phyloP scores from a whole-genome alignment of 53 echinoderm and acorn worm genomes.

The Luidia sarsii region DNA sequence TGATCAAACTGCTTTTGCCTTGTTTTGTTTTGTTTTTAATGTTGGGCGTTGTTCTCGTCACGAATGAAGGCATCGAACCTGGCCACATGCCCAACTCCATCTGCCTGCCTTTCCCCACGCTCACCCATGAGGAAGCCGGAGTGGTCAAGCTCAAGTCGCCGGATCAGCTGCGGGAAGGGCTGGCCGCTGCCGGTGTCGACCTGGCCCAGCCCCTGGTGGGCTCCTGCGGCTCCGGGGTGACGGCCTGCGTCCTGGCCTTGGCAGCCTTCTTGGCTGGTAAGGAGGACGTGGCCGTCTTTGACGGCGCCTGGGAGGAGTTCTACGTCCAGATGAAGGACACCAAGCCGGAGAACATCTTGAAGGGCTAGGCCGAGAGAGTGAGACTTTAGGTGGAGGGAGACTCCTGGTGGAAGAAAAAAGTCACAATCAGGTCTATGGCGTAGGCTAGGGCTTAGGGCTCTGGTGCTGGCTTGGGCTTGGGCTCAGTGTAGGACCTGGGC shows the following conservation, averaged over 20 bases:
- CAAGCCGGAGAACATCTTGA: conserved; percentile 40
- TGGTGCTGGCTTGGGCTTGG: no score
- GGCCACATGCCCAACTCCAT: conserved; percentile 86
- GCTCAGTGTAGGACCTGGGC: no score
- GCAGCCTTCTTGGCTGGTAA: conserved; percentile 79
- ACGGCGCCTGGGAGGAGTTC: conserved; percentile 92
- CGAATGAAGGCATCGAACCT: conserved; percentile 61
- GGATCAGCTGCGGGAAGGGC: conserved; percentile 63
- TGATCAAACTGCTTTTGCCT: no score
- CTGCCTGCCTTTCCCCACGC: conserved; percentile 66
- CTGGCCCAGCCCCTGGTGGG: conserved; percentile 70
- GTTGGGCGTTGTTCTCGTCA: no score
- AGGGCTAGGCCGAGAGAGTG: background rate
- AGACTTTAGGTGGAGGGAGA: background rate
- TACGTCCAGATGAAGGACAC: conserved; percentile 53
- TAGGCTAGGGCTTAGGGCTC: no score
- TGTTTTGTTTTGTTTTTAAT: no score
- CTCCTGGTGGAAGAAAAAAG: no score
- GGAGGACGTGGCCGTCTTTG: conserved; percentile 76
- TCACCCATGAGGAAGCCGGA: conserved; percentile 57
- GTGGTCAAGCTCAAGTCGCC: conserved; percentile 57
- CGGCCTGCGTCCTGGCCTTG: conserved; percentile 80
- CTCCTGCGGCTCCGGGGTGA: conserved; percentile 81
- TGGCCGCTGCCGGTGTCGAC: conserved; percentile 74
- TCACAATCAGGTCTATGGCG: no score